Evolutionary conservation across 2,888 invertebrate genomes (phyloP).

Genomic region (Metalampra italica): DNA sequence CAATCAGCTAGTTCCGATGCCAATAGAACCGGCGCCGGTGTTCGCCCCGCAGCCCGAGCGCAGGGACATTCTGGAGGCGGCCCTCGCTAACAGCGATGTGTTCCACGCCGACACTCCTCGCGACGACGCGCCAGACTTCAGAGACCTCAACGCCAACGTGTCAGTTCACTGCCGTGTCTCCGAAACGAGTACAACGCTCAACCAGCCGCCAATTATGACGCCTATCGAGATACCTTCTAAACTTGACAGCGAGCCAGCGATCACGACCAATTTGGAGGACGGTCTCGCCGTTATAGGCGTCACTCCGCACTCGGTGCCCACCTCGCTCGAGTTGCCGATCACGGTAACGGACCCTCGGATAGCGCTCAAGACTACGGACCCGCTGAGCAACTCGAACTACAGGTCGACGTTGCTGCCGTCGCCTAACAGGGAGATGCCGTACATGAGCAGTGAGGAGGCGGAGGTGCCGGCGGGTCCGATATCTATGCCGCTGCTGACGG

Average conservation of each 20-base stretch:
- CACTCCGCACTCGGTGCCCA: conserved; percentile 78
- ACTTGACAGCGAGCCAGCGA: conserved; percentile 43
- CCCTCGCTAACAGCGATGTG: conserved; percentile 85
- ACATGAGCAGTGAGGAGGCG: conserved; percentile 46
- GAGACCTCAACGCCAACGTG: conserved; percentile 78
- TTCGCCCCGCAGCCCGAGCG: conserved; percentile 61
- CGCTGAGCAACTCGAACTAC: conserved; percentile 48
- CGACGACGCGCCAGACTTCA: conserved; percentile 79
- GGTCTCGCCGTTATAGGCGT: conserved; percentile 80
- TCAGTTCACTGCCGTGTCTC: conserved; percentile 80
- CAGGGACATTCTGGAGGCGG: conserved; percentile 86
- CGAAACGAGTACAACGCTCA: conserved; percentile 86
- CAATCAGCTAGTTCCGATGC: conserved; percentile 70
- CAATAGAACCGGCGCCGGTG: conserved; percentile 43
- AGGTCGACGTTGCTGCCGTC: conserved; percentile 42
- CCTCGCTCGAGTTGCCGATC: conserved; percentile 85
- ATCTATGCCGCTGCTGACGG: conserved; percentile 78
- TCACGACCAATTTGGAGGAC: conserved; percentile 67
- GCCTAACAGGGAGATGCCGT: conserved; percentile 56
- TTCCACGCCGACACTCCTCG: conserved; percentile 78
- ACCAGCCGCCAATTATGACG: conserved; percentile 91
- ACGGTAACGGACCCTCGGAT: conserved; percentile 88
- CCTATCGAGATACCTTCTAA: conserved; percentile 85
- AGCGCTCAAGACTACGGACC: conserved; percentile 72
- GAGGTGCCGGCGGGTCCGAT: conserved; percentile 60